Conservation (phyloP, 2,797 vertebrate species). For the Onychomys leucogaster region DNA sequence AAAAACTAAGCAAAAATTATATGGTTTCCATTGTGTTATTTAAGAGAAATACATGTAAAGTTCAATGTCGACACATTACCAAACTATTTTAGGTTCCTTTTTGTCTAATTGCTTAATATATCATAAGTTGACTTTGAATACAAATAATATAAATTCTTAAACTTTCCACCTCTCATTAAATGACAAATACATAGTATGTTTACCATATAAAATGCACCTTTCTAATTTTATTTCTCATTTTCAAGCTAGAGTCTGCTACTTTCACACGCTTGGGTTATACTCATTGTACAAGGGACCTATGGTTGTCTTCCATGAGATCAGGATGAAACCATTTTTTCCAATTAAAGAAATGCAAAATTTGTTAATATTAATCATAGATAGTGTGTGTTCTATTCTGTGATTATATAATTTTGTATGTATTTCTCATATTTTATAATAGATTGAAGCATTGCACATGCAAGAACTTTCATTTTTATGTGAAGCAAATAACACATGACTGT, state of each 20-base stretch:
- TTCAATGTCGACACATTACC: neutral
- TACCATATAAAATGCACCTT: neutral
- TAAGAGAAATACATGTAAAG: neutral
- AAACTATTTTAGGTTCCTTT: neutral
- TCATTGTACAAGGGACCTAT: neutral
- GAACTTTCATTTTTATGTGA: neutral
- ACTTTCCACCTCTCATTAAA: neutral
- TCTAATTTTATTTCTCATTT: neutral
- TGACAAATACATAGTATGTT: neutral
- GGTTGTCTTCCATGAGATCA: accelerated
- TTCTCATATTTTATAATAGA: neutral
- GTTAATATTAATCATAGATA: neutral
- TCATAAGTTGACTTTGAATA: neutral
- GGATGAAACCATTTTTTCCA: neutral
- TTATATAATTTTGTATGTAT: neutral
- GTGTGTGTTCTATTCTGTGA: neutral
- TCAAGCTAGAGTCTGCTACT: neutral
- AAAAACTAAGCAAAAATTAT: neutral
- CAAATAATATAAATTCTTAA: neutral
- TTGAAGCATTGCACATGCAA: neutral
- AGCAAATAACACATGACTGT: neutral
- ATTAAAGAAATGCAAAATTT: neutral
- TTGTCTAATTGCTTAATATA: neutral
- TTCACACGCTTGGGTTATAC: neutral
- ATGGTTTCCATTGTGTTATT: neutral